phyloP scores from a whole-genome alignment of 2,113 vertebrate genomes.

The Anhinga rufa region DNA sequence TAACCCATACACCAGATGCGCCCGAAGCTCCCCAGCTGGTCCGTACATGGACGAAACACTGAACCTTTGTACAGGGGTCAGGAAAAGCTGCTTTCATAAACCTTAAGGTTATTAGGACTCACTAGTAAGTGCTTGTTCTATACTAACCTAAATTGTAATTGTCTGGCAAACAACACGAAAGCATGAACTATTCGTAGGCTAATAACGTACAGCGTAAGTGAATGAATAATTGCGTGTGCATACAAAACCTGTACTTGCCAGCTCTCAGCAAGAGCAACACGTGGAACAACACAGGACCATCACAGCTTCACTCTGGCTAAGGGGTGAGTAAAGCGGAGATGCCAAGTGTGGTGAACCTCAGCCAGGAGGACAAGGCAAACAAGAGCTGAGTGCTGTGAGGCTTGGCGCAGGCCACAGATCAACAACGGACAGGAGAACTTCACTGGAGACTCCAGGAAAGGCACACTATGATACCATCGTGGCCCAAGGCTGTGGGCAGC shows the following conservation, averaged over 20 bases:
- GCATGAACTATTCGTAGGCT: neutral
- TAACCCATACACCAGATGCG: fast-evolving
- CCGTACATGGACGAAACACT: neutral
- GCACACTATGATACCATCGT: too few species aligned
- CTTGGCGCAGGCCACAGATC: neutral
- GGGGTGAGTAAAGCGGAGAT: neutral
- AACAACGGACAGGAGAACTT: too few species aligned
- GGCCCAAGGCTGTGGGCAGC: fast-evolving
- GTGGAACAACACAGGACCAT: neutral
- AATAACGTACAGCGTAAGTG: too few species aligned
- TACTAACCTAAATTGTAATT: fast-evolving
- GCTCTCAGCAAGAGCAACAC: neutral
- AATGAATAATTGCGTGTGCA: fast-evolving
- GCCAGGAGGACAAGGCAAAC: neutral
- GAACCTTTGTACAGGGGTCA: neutral
- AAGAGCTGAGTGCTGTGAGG: fast-evolving
- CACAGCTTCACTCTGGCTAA: neutral
- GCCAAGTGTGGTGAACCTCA: neutral
- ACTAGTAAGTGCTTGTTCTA: neutral
- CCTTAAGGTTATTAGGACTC: too few species aligned
- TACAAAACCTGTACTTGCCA: neutral
- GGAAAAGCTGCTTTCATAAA: neutral
- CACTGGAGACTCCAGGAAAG: neutral
- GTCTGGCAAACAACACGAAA: neutral
- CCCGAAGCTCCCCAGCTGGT: neutral